phyloP scores from a whole-genome alignment of 1,140 invertebrate genomes.

The Drosophila truncata region DNA sequence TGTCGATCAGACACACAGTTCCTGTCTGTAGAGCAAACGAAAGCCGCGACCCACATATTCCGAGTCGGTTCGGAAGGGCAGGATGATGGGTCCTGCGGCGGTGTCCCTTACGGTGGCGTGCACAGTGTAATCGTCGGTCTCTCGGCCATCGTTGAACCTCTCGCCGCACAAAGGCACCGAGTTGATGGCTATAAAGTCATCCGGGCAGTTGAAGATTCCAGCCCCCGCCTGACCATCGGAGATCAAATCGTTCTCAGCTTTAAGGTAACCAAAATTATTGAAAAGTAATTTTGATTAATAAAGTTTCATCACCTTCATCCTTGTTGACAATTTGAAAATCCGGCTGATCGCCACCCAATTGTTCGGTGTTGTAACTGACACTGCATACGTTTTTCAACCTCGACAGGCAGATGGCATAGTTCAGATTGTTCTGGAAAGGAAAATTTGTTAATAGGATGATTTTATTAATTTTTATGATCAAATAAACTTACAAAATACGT shows the following conservation, averaged over 20 bases:
- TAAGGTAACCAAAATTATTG: background rate
- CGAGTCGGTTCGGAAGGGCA: conserved; percentile 86
- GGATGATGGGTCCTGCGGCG: conserved; percentile 86
- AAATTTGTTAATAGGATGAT: background rate
- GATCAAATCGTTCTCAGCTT: conserved; percentile 85
- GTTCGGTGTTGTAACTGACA: conserved; percentile 88
- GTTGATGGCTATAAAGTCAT: conserved; percentile 90
- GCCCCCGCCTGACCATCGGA: conserved; percentile 89
- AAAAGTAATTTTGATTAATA: conserved; percentile 37
- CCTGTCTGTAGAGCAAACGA: conserved; percentile 87
- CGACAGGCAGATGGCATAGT: conserved; percentile 91
- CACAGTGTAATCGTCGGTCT: conserved; percentile 87
- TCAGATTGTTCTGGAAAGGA: conserved; percentile 90
- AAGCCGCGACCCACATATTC: conserved; percentile 87
- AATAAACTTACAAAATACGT: conserved; percentile 86
- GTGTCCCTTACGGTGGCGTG: conserved; percentile 89
- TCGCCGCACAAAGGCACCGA: conserved; percentile 90
- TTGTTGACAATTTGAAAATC: conserved; percentile 89
- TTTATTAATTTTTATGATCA: too few relatives aligned
- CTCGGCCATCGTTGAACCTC: conserved; percentile 89
- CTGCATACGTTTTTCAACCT: conserved; percentile 88
- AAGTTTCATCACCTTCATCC: conserved; percentile 85
- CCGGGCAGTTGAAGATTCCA: conserved; percentile 90
- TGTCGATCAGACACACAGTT: conserved; percentile 84
- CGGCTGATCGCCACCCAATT: conserved; percentile 86